Evolutionary conservation across 1,140 invertebrate genomes (phyloP), one percentile per base, ranked within the genome.

Genomic region (Sarcophaga peregrina): DNA sequence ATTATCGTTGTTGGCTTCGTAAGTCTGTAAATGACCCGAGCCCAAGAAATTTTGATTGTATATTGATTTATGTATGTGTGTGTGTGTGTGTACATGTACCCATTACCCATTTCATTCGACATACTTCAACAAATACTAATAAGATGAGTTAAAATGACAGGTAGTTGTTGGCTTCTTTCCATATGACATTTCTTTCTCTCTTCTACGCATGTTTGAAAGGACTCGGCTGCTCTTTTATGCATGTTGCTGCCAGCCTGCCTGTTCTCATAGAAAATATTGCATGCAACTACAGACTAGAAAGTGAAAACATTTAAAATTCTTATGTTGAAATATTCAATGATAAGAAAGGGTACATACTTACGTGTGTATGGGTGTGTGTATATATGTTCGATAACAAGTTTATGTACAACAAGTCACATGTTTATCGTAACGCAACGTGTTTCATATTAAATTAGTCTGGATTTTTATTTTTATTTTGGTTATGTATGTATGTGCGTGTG

Each of bases 271-370:
- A 68, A 20, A 78, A 48, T 76, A 46, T 76, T 48, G 47, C 45
- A 76, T 76, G 74, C 37, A n/a, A 25, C n/a, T 17, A 68, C 15
- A n/a, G 20, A 20, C 20, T 68, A 76, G 74, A 76, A 76, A 78
- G 75, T 48, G 75, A 48, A 78, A 78, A 20, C 25, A 78, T 52
- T 78, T 78, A 50, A 78, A 78, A 78, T 78, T 78, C 75, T 17
- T 52, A 5, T n/a, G 13, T 47, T 7, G 17, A 50, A 68, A 78
- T 52, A 52, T 20, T 8, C 4, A n/a, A 5, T 50, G 75, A 78
- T 78, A 78, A 78, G 75, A 76, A 78, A 78, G 75, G 75, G 75
- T 78, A 78, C 48, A 78, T n/a, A n/a, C n/a, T n/a, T n/a, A n/a
- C n/a, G n/a, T n/a, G n/a, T n/a, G 25, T 37, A 37, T 37, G 25